Conservation (phyloP, 2,888 invertebrate genomes). For the Pseudeuparius sepicola region DNA sequence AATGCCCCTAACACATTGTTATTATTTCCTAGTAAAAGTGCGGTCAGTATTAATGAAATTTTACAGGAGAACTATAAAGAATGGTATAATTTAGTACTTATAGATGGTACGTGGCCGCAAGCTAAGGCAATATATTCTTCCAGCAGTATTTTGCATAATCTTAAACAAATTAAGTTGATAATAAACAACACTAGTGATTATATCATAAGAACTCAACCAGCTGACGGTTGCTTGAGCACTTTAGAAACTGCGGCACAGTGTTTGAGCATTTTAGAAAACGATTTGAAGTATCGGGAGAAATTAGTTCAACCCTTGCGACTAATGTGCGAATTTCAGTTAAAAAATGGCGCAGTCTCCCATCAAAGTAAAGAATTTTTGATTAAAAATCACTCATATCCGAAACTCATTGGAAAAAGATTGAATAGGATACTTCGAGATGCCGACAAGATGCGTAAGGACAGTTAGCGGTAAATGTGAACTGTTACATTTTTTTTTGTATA, state of each 20-base stretch:
- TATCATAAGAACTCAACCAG: constrained; percentile 88
- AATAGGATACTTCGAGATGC: constrained; percentile 44
- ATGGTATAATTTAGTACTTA: constrained; percentile 63
- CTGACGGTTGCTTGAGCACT: constrained; percentile 84
- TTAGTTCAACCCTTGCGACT: constrained; percentile 71
- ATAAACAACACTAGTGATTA: constrained; percentile 69
- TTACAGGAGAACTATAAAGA: constrained; percentile 25
- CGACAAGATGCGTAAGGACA: too few relatives aligned
- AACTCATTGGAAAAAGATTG: constrained; percentile 69
- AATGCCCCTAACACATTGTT: constrained; percentile 58
- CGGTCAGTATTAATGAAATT: constrained; percentile 44
- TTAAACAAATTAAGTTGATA: constrained; percentile 75
- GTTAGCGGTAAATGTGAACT: too few relatives aligned
- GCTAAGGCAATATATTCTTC: constrained; percentile 84
- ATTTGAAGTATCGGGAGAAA: constrained; percentile 52
- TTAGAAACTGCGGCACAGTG: constrained; percentile 78
- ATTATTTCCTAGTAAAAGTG: constrained; percentile 69
- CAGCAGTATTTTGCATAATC: constrained; percentile 60
- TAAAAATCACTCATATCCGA: constrained; percentile 69
- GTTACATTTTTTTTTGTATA: too few relatives aligned
- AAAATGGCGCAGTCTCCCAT: constrained; percentile 88
- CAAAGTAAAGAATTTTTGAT: constrained; percentile 85
- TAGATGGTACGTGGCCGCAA: constrained; percentile 94
- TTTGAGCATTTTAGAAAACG: constrained; percentile 64
- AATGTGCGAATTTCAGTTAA: constrained; percentile 76